These are phyloP conservation scores for Aviceda subcristata DNA, from an alignment of 2,113 vertebrate species.

Conservation along the genomic window DNA sequence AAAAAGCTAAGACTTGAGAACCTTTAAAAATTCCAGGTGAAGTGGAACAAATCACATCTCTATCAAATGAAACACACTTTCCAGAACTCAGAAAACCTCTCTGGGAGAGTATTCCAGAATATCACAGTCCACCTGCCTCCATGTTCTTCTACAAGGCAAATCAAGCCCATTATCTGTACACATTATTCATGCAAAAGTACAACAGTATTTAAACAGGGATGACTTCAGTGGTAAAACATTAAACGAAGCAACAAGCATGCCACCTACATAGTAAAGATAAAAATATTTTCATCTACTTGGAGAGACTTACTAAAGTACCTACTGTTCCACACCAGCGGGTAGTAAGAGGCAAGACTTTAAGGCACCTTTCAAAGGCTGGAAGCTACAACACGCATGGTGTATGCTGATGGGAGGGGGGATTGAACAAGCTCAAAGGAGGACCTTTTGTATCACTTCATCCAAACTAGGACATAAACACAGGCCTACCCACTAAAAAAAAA, in stretches of 20 bases:
- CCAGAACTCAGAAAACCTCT: neutral
- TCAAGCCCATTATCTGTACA: neutral
- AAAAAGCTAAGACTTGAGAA: neutral
- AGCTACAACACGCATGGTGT: neutral
- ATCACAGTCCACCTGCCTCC: neutral
- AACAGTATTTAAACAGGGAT: neutral
- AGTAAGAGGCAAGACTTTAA: neutral
- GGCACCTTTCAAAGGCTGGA: neutral
- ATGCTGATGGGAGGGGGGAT: neutral
- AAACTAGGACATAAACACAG: neutral
- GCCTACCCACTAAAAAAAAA: neutral
- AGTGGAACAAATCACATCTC: neutral
- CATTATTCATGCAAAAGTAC: neutral
- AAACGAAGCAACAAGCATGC: neutral
- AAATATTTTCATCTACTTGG: neutral
- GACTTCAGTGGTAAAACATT: neutral
- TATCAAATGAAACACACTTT: neutral
- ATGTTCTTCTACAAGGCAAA: conserved; percentile 8
- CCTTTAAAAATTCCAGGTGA: neutral
- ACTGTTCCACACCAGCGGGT: neutral
- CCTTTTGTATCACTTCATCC: neutral
- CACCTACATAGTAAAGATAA: neutral
- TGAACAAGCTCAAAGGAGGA: neutral
- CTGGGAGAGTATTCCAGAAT: neutral
- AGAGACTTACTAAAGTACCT: neutral